Evolutionary conservation across 2,797 vertebrate genomes (phyloP), one percentile per base, ranked within the genome.

Genomic region (Halcyon smyrnensis): DNA sequence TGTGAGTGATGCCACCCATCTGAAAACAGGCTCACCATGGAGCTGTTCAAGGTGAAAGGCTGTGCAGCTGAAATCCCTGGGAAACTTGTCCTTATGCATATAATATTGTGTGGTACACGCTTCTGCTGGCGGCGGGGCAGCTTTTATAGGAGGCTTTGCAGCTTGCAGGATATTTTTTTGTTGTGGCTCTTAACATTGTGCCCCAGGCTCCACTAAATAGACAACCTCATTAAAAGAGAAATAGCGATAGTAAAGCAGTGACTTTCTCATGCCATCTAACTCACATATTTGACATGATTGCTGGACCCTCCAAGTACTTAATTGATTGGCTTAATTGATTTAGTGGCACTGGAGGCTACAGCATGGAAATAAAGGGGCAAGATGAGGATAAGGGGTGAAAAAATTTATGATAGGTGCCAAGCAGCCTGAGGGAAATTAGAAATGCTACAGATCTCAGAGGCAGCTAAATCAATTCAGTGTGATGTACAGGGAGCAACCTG

Each of bases 291-390:
- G 93, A 96, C 95, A 93, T 96, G 97, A 97, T 97, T 95, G 93
- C 94, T 93, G 92, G 94, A 96, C 95, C 82, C 90, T 96, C 97
- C 94, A 90, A 97, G 95, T 97, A 96, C 93, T 97, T 97, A 97
- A 97, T 97, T 97, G 96, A 97, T 97, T 96, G 94, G 65, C 92
- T 96, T 97, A 97, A 97, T 96, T 97, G 97, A 97, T 97, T 97
- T 95, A 96, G 93, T 95, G 94, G 94, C 86, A 97, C 95, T 96
- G 87, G 95, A 96, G 96, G 96, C 94, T 96, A 89, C 81, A 94
- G 92, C 83, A 27, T 95, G 90, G 91, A 95, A 95, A 95, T 93
- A 92, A 92, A 94, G 95, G 93, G 94, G 91, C 91, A 96, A 86
- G 79, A 94, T 64, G 90, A 95, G 87, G 87, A 95, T 96, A 94